A percentile compares a stretch with the other conserved stretches of the same genome.
Evolutionary conservation across 53 echinoderm and acorn worm species (phyloP).

Genomic region (Apostichopus leukothele): DNA sequence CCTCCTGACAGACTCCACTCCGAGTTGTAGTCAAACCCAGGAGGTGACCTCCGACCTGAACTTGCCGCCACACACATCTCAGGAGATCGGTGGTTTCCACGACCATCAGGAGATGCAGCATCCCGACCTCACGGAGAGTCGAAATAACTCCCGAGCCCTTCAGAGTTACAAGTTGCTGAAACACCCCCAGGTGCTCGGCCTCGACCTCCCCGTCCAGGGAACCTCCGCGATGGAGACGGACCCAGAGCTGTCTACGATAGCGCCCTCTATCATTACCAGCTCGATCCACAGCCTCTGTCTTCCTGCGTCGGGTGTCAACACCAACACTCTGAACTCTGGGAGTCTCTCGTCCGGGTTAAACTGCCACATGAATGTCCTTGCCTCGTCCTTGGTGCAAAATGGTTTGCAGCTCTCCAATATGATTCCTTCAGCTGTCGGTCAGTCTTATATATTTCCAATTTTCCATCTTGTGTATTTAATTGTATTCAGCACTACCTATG

Average conservation of each 20-base stretch:
- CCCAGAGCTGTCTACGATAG: conserved; percentile 1
- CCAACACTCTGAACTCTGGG: background rate
- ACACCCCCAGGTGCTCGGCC: background rate
- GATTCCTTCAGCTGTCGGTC: background rate
- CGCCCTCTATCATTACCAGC: conserved; percentile 38
- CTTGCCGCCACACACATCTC: background rate
- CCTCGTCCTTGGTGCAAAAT: background rate
- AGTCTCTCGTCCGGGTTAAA: background rate
- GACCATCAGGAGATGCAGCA: conserved; percentile 1
- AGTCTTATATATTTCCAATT: background rate
- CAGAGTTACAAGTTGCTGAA: background rate
- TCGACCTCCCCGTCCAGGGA: conserved; percentile 17
- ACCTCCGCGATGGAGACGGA: background rate
- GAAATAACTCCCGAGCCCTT: background rate
- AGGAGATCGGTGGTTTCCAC: background rate
- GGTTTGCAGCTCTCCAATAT: background rate
- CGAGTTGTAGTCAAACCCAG: conserved; percentile 10
- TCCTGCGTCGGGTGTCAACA: conserved; percentile 4
- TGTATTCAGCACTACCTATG: background rate
- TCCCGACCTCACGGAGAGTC: background rate
- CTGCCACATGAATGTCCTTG: background rate
- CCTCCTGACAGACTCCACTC: conserved; percentile 12
- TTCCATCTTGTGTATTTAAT: background rate
- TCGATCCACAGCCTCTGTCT: conserved; percentile 38
- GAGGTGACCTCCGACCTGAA: conserved; percentile 14